Conservation (phyloP, 2,888 invertebrate genomes). For the Diaphora mendica region DNA sequence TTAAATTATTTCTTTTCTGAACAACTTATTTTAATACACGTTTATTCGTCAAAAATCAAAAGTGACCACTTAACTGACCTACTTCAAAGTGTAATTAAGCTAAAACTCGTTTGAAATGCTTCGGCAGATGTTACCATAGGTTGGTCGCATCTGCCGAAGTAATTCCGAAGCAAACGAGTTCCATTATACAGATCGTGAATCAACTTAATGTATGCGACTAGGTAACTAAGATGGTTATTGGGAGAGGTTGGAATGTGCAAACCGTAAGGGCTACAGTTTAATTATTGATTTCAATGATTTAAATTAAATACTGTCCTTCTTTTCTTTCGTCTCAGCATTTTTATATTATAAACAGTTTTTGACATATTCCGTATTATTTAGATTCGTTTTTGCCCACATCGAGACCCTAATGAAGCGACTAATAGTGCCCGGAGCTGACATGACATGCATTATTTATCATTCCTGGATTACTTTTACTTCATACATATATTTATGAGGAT, state of each 20-base stretch:
- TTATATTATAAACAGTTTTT: neutral
- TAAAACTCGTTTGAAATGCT: neutral
- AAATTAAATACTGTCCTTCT: neutral
- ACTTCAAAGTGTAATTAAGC: neutral
- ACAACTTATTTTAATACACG: neutral
- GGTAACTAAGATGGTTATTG: neutral
- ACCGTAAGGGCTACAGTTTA: neutral
- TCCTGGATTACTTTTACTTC: slow-evolving; percentile 12
- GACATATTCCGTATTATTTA: neutral
- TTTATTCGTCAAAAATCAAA: neutral
- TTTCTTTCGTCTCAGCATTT: neutral
- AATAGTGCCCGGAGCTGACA: slow-evolving; percentile 1
- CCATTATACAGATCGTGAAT: neutral
- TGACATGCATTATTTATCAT: slow-evolving; percentile 13
- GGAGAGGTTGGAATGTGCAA: neutral
- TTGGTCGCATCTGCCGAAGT: neutral
- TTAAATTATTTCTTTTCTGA: neutral
- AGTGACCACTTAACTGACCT: neutral
- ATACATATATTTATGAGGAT: slow-evolving; percentile 17
- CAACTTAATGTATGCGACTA: neutral
- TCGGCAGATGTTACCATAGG: neutral
- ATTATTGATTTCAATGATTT: neutral
- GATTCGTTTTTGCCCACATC: neutral
- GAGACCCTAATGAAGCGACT: slow-evolving; percentile 5
- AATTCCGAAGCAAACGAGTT: neutral